Base-by-base conservation (phyloP, 2,888 invertebrate genomes). In the Periphyllus acericola region DNA sequence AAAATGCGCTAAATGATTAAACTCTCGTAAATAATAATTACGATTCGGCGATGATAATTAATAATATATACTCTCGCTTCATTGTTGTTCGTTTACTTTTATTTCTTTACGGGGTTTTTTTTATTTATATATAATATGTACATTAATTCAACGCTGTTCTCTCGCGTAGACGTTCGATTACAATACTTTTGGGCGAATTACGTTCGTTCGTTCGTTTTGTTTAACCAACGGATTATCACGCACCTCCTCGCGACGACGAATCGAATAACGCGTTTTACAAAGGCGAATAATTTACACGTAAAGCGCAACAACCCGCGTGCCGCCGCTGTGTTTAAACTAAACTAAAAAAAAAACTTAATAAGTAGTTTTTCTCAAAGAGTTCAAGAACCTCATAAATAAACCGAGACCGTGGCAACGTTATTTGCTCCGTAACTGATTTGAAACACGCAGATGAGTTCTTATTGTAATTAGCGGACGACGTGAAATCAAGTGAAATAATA, bases 281-380 rank as follows among this genome's bases (percentile, higher is more conserved):
- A 36, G 9, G 60, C 25, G 66, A 11, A 36, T 81, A 68, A 40
- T 81, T 66, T 81, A 80, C 60, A 60, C n/a, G 79, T 19, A 40
- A 81, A 66, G 80, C 17, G 19, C n/a, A 68, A 29, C 36, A 40
- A 66, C 66, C 29, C 25, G 46, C 81, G 71, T 60, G 60, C 68
- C 21, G 19, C 71, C 68, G 21, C 21, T 29, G 32, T 25, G 32
- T 82, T 71, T 82, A 52, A 82, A 82, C 32, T 52, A 46, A 68
- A n/a, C 52, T 52, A 82, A 81, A 68, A 34, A 34, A 19, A 82
- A 83, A 78, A 72, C 34, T 72, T 83, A 72, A 55, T 72, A 72
- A 83, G 52, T 72, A 55, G 82, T 83, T 83, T 82, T 83, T 72
- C 52, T 72, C 71, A 29, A 72, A 68, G 52, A 72, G 52, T 72